These are phyloP conservation scores for Zoanthus solanderi DNA, from an alignment of 92 coral and sea anemone species.

Conservation along the genomic window DNA sequence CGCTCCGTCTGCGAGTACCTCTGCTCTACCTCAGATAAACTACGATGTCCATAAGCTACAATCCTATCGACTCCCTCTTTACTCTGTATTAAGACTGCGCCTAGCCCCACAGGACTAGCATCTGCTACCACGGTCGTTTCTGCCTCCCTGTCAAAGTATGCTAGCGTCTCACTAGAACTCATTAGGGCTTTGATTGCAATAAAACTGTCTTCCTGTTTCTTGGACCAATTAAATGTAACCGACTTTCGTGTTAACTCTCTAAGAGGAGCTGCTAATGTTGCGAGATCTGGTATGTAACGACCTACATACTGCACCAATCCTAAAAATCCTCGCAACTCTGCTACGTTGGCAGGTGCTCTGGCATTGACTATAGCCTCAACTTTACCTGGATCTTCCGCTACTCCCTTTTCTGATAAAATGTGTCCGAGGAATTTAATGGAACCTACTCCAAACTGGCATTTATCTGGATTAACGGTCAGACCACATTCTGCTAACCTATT, in stretches of 20 bases:
- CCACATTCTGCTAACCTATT: slow-evolving; percentile 6
- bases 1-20: too few relatives aligned
- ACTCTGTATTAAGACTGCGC: slow-evolving; percentile 5
- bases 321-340: too few relatives aligned
- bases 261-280: slow-evolving; percentile 29
- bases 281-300: slow-evolving; percentile 32
- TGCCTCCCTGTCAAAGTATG: slow-evolving; percentile 25
- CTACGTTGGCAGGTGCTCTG: too few relatives aligned
- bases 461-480: too few relatives aligned
- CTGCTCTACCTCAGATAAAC: neutral
- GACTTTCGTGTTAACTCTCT: slow-evolving; percentile 21
- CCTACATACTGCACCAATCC: slow-evolving; percentile 28
- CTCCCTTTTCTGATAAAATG: too few relatives aligned
- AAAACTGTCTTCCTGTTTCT: slow-evolving; percentile 14
- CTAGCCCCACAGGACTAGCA: slow-evolving; percentile 38
- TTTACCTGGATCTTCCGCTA: too few relatives aligned
- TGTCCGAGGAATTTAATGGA: too few relatives aligned
- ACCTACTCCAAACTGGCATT: too few relatives aligned
- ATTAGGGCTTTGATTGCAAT: neutral
- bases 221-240: slow-evolving; percentile 27
- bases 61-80: slow-evolving; percentile 8
- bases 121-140: slow-evolving; percentile 25
- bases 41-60: slow-evolving; percentile 35
- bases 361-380: too few relatives aligned
- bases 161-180: slow-evolving; percentile 33